phyloP scores from a whole-genome alignment of 2,888 invertebrate species.

The Andrena bucephala region DNA sequence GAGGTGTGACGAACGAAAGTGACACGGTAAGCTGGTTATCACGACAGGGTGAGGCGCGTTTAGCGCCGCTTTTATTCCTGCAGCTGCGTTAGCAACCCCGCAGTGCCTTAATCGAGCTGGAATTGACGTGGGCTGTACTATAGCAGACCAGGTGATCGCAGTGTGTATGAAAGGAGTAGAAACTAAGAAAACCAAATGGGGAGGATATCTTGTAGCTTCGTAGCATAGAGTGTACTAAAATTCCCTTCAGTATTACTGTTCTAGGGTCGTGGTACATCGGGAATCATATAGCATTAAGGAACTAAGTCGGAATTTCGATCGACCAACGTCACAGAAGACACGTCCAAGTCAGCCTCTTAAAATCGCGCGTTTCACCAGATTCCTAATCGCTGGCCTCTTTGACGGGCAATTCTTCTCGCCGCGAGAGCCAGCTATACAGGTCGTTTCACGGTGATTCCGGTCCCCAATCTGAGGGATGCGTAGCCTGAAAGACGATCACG shows the following conservation, averaged over 20 bases:
- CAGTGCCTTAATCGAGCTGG: slow-evolving; percentile 33
- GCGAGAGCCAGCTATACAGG: slow-evolving; percentile 57
- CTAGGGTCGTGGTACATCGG: background rate
- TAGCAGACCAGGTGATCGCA: slow-evolving; percentile 49
- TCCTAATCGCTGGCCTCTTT: slow-evolving; percentile 50
- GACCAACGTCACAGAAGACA: background rate
- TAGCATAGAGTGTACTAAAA: background rate
- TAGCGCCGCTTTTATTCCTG: slow-evolving; percentile 48
- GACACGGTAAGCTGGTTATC: slow-evolving; percentile 56
- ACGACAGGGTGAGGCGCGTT: slow-evolving; percentile 47
- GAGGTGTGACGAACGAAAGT: slow-evolving; percentile 59
- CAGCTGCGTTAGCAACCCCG: slow-evolving; percentile 47
- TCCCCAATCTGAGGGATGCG: slow-evolving; percentile 38
- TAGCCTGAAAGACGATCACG: slow-evolving; percentile 71
- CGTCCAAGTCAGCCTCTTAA: background rate
- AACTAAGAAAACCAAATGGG: background rate
- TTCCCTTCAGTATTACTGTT: background rate
- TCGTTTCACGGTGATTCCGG: slow-evolving; percentile 73
- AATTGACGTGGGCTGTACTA: slow-evolving; percentile 39
- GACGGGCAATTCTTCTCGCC: slow-evolving; percentile 49
- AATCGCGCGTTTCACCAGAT: slow-evolving; percentile 27
- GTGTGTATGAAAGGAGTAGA: slow-evolving; percentile 1
- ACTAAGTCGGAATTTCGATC: background rate
- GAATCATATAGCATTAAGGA: background rate
- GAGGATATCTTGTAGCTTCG: background rate